Conservation (phyloP, 2,113 vertebrate species). For the Campylorhamphus procurvoides region DNA sequence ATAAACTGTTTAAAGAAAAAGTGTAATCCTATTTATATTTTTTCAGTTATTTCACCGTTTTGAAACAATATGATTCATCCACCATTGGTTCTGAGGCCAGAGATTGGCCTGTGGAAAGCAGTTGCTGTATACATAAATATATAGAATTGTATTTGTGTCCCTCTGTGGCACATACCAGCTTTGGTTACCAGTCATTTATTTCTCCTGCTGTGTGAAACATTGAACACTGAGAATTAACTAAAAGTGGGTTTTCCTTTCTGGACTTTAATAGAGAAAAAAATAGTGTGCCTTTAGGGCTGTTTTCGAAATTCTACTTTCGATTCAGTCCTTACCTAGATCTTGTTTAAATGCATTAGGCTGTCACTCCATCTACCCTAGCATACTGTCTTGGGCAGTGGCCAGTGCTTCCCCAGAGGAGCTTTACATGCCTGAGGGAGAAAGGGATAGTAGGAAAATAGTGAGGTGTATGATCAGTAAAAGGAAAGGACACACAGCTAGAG, state of each 20-base stretch:
- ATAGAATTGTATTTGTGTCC: background rate
- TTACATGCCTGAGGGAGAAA: background rate
- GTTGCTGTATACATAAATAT: background rate
- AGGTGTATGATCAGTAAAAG: background rate
- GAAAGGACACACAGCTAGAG: background rate
- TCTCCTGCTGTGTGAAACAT: background rate
- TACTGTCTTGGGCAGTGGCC: background rate
- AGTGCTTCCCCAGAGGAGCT: background rate
- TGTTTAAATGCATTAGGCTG: background rate
- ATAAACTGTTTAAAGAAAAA: background rate
- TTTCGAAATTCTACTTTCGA: constrained; percentile 5
- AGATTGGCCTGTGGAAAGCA: background rate
- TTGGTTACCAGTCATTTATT: background rate
- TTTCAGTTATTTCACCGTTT: background rate
- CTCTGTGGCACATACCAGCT: fast-evolving
- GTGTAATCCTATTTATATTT: background rate
- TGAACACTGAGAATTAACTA: background rate
- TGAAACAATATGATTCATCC: background rate
- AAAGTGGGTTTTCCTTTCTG: constrained; percentile 1
- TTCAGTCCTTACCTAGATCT: background rate
- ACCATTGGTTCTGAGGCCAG: background rate
- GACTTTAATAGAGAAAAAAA: background rate
- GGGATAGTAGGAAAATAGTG: background rate
- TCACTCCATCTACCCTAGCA: background rate
- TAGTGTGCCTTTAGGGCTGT: background rate